Evolutionary conservation across 2,888 invertebrate genomes (phyloP).

Genomic region (Epinotia ramella): DNA sequence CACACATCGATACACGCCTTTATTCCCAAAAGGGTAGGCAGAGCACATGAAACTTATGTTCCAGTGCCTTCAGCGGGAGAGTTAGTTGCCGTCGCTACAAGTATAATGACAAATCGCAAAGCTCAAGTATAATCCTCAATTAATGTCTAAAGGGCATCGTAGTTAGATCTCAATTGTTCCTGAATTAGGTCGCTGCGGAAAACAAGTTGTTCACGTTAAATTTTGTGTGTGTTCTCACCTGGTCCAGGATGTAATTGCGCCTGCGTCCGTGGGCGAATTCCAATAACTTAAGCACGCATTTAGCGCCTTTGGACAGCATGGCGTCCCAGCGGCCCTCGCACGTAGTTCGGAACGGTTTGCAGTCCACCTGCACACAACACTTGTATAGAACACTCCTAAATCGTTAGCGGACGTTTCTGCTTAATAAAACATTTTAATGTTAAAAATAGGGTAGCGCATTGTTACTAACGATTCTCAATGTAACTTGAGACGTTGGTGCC

Average conservation of each 20-base stretch:
- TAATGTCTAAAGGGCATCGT: background rate
- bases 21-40: too few species aligned
- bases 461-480: too few species aligned
- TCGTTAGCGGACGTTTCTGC: too few species aligned
- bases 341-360: conserved; percentile 89
- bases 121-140: background rate
- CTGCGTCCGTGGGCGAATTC: conserved; percentile 93
- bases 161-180: conserved; percentile 72
- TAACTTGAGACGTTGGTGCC: too few species aligned
- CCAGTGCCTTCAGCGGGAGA: conserved; percentile 62
- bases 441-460: too few species aligned
- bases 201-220: conserved; percentile 39
- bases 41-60: too few species aligned
- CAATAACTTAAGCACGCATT: conserved; percentile 92
- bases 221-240: conserved; percentile 87
- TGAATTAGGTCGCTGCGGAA: conserved; percentile 64
- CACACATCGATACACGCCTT: too few species aligned
- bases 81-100: conserved; percentile 45
- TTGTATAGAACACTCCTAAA: too few species aligned
- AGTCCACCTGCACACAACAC: conserved; percentile 89
- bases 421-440: too few species aligned
- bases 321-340: conserved; percentile 93
- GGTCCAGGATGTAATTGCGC: conserved; percentile 98
- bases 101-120: conserved; percentile 21
- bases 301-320: conserved; percentile 94